Evolutionary conservation across 2,113 vertebrate species (phyloP).

Genomic region (Sciurus niger): DNA sequence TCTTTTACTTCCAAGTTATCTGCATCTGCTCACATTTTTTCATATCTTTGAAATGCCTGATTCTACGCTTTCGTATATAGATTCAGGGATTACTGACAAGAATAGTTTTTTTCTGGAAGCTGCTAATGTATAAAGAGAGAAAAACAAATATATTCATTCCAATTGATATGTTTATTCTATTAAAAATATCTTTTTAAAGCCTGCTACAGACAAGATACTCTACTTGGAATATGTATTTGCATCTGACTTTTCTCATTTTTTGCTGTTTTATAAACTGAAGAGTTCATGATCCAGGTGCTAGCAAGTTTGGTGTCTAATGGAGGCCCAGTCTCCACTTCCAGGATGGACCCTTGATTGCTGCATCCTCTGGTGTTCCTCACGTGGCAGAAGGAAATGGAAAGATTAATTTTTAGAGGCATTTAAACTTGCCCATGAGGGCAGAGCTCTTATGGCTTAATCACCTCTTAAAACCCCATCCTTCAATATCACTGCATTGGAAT

Average conservation of each 20-base stretch:
- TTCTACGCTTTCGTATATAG: neutral
- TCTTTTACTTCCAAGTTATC: neutral
- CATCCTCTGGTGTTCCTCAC: neutral
- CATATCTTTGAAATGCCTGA: neutral
- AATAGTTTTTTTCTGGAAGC: neutral
- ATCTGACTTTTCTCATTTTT: neutral
- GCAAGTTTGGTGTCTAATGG: neutral
- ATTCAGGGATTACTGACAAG: neutral
- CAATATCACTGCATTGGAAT: neutral
- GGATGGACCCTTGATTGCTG: neutral
- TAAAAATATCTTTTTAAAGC: neutral
- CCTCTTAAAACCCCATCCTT: neutral
- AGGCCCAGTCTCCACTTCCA: neutral
- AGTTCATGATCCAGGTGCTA: neutral
- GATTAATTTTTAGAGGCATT: neutral
- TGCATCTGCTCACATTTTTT: neutral
- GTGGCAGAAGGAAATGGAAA: neutral
- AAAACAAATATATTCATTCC: neutral
- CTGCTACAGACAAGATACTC: neutral
- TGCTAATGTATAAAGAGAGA: neutral
- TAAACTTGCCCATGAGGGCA: too few relatives aligned
- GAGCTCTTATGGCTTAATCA: neutral
- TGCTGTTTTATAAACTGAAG: neutral
- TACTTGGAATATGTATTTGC: neutral
- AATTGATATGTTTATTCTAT: constrained; percentile 6